phyloP scores from a whole-genome alignment of 2,797 vertebrate genomes.

The Taenioides sp. region DNA sequence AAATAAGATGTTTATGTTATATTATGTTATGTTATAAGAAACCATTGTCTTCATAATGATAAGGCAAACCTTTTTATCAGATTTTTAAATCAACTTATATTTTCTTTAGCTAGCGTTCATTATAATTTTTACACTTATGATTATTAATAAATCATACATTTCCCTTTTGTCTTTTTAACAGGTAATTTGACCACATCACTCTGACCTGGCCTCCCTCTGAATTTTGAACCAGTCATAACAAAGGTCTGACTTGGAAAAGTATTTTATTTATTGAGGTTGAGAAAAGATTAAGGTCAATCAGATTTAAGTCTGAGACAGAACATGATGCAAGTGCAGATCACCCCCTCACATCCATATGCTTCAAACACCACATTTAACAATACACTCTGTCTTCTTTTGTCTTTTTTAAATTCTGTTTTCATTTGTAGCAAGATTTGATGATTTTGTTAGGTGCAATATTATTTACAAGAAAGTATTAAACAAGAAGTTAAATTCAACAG shows the following conservation, averaged over 20 bases:
- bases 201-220: too few relatives aligned
- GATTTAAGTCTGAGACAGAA: not conserved
- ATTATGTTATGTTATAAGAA: not conserved
- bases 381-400: not conserved
- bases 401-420: too few relatives aligned
- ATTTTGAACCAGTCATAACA: not conserved
- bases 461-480: too few relatives aligned
- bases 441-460: too few relatives aligned
- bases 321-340: constrained; percentile 2
- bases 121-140: not conserved
- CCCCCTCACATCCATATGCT: constrained; percentile 16
- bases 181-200: too few relatives aligned
- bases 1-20: not conserved
- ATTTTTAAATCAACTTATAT: not conserved
- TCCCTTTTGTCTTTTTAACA: too few relatives aligned
- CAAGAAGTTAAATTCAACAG: too few relatives aligned
- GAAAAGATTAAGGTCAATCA: constrained; percentile 8
- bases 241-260: not conserved
- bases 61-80: too few relatives aligned
- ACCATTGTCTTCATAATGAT: not conserved
- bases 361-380: constrained; percentile 1
- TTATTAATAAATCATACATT: too few relatives aligned
- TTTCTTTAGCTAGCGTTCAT: not conserved
- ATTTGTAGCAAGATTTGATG: too few relatives aligned
- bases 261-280: not conserved